Evolutionary conservation across 1,140 invertebrate genomes (phyloP), one percentile per base, ranked within the genome.

Genomic region (Lucilia cuprina): DNA sequence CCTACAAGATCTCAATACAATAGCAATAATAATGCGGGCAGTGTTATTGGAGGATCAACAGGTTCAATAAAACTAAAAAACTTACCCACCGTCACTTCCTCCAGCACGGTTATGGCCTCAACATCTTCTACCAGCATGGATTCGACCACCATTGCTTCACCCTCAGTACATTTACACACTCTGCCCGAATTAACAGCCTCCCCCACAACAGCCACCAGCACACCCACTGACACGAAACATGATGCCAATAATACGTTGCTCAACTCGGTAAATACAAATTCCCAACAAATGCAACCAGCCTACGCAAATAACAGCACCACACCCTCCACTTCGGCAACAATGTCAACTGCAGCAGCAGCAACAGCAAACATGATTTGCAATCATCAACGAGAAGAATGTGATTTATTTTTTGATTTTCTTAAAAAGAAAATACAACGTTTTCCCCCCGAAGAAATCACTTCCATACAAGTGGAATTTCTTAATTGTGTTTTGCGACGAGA

Each of bases 401-500:
- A 90, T 86, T 83, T 90, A 55, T 90, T 90, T 60, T 90, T 90
- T 74, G 89, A 90, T 34, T 90, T 90, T 17, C 87, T 90, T 17
- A 90, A 90, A 49, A 90, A 90, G 85, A 90, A 90, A 83, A 90
- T 90, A 78, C 89, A 90, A 85, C 87, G 85, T 77, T 89, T 90
- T 55, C 87, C 87, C 75, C 88, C 88, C 25, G 87, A 87, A 13
- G 88, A 90, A 75, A 89, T 90, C 21, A 90, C 89, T 77, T 85
- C 88, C 83, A 90, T 90, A 77, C 89, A 90, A 84, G 88, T 90
- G 85, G 89, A 90, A 84, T 90, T 90, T 85, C 83, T 90, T 13
- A 90, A 90, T 84, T 90, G 89, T 80, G 89, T 90, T 34, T 86
- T 88, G 19, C 85, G 87, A 25, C 88, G 88, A 83, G 89, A 90